Evolutionary conservation across 2,888 invertebrate genomes (phyloP).

Genomic region (Macrophya annulata): DNA sequence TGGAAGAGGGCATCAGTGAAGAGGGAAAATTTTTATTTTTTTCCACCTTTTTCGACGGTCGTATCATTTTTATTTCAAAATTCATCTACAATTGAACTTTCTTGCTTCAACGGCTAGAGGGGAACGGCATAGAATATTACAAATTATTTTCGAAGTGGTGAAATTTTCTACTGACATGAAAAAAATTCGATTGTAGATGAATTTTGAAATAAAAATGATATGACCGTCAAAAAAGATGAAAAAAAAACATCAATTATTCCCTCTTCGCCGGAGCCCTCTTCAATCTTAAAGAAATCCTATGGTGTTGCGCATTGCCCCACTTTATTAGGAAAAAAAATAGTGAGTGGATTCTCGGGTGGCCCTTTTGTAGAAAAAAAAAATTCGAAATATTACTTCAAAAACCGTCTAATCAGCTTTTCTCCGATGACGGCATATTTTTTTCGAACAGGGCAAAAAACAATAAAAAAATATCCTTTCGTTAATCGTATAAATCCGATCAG

Average conservation of each 20-base stretch:
- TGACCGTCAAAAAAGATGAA: too few species aligned
- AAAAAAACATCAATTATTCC: not conserved
- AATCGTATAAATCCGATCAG: too few species aligned
- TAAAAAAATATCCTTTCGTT: not conserved
- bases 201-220: too few species aligned
- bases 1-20: conserved; percentile 11
- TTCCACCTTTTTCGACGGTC: too few species aligned
- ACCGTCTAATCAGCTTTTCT: conserved; percentile 1
- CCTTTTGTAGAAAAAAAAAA: not conserved
- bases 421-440: conserved; percentile 17
- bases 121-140: too few species aligned
- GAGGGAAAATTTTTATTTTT: not conserved
- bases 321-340: not conserved
- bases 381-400: not conserved
- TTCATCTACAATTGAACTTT: too few species aligned
- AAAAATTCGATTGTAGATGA: too few species aligned
- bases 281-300: not conserved
- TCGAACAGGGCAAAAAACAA: not conserved
- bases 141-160: too few species aligned
- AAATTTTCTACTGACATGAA: too few species aligned
- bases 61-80: too few species aligned
- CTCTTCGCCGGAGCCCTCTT: not conserved
- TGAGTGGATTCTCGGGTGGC: not conserved
- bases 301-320: not conserved
- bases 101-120: too few species aligned